Percentiles rank a stretch among this genome's conserved stretches.
Evolutionary conservation across 2,113 vertebrate genomes (phyloP).

Genomic region (Cinclus cinclus): DNA sequence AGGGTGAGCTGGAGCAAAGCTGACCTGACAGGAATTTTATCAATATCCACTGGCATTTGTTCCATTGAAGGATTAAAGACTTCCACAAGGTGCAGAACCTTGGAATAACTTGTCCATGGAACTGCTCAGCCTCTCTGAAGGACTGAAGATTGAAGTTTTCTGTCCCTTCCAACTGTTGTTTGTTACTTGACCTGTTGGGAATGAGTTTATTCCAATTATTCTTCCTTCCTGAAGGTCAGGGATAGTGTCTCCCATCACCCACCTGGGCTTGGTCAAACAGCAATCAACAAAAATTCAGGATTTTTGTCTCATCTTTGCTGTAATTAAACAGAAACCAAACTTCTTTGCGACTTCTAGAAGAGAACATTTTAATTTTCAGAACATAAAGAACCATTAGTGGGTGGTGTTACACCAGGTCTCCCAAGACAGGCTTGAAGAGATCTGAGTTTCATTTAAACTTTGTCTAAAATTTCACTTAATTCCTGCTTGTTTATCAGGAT

Average conservation of each 20-base stretch:
- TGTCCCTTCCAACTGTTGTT: background rate
- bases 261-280: fast-evolving
- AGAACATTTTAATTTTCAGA: background rate
- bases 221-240: background rate
- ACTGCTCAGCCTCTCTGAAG: background rate
- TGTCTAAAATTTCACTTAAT: constrained; percentile 31
- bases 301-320: background rate
- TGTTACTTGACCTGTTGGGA: background rate
- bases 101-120: background rate
- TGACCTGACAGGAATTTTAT: background rate
- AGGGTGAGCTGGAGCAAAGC: background rate
- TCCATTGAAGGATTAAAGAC: background rate
- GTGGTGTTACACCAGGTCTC: background rate
- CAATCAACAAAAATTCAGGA: background rate
- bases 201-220: background rate
- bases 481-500: constrained; percentile 27
- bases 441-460: background rate
- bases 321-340: background rate
- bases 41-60: background rate
- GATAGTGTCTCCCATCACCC: background rate
- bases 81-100: background rate
- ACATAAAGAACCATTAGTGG: background rate
- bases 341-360: background rate
- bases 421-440: background rate
- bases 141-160: background rate